Conservation (phyloP, 2,797 vertebrate genomes). For the Tragelaphus eurycerus region DNA sequence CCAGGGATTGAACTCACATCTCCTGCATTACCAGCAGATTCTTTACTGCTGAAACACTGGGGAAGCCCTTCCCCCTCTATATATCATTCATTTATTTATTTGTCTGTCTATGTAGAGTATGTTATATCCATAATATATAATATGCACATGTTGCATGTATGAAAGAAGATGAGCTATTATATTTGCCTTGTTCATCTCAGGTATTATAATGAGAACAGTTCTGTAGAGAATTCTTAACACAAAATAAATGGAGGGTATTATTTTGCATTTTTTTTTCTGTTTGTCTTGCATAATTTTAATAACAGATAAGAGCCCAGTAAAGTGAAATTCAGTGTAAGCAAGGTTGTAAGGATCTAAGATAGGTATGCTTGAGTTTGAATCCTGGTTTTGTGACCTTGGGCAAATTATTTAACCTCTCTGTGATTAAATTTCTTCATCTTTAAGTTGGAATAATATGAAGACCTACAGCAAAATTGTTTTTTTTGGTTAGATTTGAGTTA, state of each 20-base stretch:
- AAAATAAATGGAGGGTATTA: not conserved
- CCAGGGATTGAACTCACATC: not conserved
- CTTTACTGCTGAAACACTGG: not conserved
- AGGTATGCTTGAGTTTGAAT: not conserved
- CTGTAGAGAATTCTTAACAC: not conserved
- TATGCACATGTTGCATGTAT: not conserved
- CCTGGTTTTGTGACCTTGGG: not conserved
- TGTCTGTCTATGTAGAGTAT: not conserved
- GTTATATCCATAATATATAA: not conserved
- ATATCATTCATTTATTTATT: not conserved
- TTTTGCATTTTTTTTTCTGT: not conserved
- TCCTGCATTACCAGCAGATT: not conserved
- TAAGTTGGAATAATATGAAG: not conserved
- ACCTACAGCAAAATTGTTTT: not conserved
- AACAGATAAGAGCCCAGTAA: not conserved
- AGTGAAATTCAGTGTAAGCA: not conserved
- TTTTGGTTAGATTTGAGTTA: not conserved
- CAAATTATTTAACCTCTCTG: not conserved
- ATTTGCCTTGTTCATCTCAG: not conserved
- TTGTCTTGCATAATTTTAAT: not conserved
- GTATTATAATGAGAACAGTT: not conserved
- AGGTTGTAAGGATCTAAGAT: not conserved
- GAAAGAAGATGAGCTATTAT: not conserved
- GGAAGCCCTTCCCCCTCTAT: too few relatives aligned
- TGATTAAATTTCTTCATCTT: not conserved